A percentile compares a stretch with the other conserved stretches of the same genome.
phyloP scores from a whole-genome alignment of 2,888 invertebrate genomes.

The Noctua pronuba region DNA sequence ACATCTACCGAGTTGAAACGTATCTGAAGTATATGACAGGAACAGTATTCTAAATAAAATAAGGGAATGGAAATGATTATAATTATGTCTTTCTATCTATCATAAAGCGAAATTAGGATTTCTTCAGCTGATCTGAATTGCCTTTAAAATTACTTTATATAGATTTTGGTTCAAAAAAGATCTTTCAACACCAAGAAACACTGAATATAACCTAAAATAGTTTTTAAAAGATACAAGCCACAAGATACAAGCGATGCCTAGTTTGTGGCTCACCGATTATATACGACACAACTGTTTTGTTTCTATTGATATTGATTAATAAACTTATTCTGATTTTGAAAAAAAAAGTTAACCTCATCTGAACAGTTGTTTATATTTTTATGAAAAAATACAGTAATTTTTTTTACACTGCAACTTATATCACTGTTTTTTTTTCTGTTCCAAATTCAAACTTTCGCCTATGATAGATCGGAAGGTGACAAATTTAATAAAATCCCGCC shows the following conservation, averaged over 20 bases:
- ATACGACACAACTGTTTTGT: too few relatives aligned
- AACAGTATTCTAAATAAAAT: background rate
- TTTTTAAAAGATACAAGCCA: too few relatives aligned
- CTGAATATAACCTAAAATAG: background rate
- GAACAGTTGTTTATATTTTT: background rate
- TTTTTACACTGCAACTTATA: background rate
- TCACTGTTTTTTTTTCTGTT: background rate
- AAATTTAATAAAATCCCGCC: background rate
- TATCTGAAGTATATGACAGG: conserved; percentile 27
- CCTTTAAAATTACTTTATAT: background rate
- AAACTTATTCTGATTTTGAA: too few relatives aligned
- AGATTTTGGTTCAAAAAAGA: background rate
- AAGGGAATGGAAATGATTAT: background rate
- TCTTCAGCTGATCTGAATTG: background rate
- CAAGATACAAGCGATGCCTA: too few relatives aligned
- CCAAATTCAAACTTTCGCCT: background rate
- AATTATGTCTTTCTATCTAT: background rate
- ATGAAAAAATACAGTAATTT: background rate
- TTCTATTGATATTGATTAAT: too few relatives aligned
- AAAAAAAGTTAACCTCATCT: background rate
- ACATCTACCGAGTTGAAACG: conserved; percentile 45
- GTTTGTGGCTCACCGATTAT: too few relatives aligned
- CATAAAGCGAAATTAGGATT: background rate
- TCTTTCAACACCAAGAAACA: background rate
- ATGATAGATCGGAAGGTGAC: background rate